Base-by-base conservation (phyloP, 2,888 invertebrate genomes). In the Ceramica pisi region DNA sequence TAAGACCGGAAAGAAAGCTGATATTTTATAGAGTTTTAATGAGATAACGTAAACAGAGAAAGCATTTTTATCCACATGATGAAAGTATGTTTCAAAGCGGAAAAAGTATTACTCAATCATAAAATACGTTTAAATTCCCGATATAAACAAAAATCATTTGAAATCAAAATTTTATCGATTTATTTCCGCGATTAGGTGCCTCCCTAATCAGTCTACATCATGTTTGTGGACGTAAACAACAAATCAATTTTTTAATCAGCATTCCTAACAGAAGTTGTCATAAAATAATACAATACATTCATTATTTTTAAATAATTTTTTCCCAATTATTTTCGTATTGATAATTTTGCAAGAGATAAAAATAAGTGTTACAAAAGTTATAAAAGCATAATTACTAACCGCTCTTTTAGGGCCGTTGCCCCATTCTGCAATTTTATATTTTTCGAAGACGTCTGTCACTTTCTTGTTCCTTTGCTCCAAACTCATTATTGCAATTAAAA, bases 381-480 rank as follows among this genome's bases (percentile, higher is more conserved):
- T 78, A 80, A 85, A 85, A 63, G 8, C 1, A 46, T 80, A 83
- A 81, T 70, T 73, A 92, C 94, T 81, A 87, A 95, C 95, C 94
- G 88, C 82, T 81, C 87, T 87, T 44, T 69, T 82, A 61, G 81
- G 84, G 41, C 90, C 89, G 63, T 92, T 92, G 38, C 96, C 96
- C 96, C 96, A 96, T 85, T 93, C 89, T 7, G 90, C 93, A 67
- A 95, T 95, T 82, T 94, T 95, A 81, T 89, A 96, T 87, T 93
- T 95, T 81, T 96, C 95, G 73, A 91, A 96, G 48, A 94, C 94
- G 51, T 95, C 96, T 5, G 90, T 90, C 23, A 96, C 90, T 87
- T 96, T 96, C 87, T 94, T 92, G 67, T 95, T 95, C 76, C 96
- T 92, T 82, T 88, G 89, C 78, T 95, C 94, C 80, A 95, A 88